These are phyloP conservation scores for Ophiodon elongatus DNA, from an alignment of 2,113 vertebrate genomes.

Conservation along the genomic window DNA sequence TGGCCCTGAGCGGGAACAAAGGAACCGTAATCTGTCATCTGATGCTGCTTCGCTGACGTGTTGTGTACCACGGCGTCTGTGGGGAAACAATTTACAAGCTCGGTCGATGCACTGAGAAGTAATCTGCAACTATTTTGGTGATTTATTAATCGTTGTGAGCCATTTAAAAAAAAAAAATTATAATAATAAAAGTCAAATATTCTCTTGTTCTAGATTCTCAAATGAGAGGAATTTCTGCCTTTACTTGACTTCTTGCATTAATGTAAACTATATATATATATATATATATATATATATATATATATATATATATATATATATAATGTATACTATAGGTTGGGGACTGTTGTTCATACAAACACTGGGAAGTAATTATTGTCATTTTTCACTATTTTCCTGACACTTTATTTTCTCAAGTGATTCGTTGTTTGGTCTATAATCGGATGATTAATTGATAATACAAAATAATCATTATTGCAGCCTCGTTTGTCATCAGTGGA, in stretches of 20 bases:
- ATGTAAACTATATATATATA: no score
- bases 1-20: not conserved
- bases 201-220: not conserved
- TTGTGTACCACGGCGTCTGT: not conserved
- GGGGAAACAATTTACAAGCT: not conserved
- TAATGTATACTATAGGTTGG: no score
- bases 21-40: no score
- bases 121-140: not conserved
- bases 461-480: no score
- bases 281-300: no score
- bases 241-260: no score
- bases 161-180: not conserved
- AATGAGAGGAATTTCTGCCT: not conserved
- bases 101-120: not conserved
- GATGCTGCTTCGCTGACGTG: not conserved
- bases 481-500: not conserved
- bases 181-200: no score
- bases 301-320: no score
- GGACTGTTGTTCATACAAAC: no score
- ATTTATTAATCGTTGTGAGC: not conserved
- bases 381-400: not conserved
- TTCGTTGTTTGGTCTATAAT: not conserved
- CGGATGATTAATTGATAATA: not conserved
- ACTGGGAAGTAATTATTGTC: no score
- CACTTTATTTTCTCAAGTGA: not conserved